Conservation (phyloP, 2,888 invertebrate species). For the Stenolophus ochropezus region DNA sequence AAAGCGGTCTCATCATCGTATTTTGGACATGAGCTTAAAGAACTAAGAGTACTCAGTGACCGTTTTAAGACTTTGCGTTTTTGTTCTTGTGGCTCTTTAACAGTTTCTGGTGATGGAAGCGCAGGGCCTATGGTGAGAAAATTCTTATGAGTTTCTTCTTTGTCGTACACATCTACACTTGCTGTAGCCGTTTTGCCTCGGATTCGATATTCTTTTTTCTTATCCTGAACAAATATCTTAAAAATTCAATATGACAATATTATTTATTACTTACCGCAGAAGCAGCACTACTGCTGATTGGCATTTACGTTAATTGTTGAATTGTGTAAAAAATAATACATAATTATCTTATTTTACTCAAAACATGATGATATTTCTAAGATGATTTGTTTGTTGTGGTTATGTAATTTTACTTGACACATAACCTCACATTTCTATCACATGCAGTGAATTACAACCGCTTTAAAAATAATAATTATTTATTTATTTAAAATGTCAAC, state of each 20-base stretch:
- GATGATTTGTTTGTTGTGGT: conserved; percentile 45
- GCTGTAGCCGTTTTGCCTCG: conserved; percentile 74
- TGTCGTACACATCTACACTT: conserved; percentile 60
- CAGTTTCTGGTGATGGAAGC: conserved; percentile 65
- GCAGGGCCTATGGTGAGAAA: conserved; percentile 71
- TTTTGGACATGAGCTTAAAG: conserved; percentile 65
- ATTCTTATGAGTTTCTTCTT: conserved; percentile 66
- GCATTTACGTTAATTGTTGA: conserved; percentile 69
- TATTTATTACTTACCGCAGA: conserved; percentile 67
- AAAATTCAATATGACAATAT: not conserved
- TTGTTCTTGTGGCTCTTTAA: conserved; percentile 62
- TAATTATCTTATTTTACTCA: conserved; percentile 40
- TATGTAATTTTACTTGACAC: conserved; percentile 47
- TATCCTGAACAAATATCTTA: conserved; percentile 69
- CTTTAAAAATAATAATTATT: not conserved
- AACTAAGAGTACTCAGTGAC: conserved; percentile 75
- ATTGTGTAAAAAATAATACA: conserved; percentile 45
- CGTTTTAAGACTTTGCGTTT: conserved; percentile 69
- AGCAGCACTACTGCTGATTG: conserved; percentile 71
- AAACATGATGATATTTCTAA: conserved; percentile 26
- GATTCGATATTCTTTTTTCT: conserved; percentile 74
- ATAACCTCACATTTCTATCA: conserved; percentile 33
- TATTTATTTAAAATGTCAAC: not conserved
- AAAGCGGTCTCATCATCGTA: conserved; percentile 63
- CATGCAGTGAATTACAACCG: conserved; percentile 2